Evolutionary conservation across 2,797 vertebrate genomes (phyloP).

Genomic region (Agapornis canus): DNA sequence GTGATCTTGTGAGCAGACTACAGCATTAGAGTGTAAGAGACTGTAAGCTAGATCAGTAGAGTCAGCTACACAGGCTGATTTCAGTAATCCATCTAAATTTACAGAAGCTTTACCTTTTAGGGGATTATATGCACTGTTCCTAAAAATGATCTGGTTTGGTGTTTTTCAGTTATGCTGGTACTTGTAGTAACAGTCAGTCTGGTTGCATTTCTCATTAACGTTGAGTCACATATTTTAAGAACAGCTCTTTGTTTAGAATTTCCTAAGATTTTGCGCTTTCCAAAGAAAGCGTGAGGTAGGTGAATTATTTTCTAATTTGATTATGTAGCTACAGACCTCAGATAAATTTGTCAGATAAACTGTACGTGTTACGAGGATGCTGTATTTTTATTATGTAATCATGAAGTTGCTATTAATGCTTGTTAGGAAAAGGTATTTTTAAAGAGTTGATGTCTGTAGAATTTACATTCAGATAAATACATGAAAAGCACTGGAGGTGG

Average conservation of each 20-base stretch:
- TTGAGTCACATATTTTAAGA: constrained; percentile 37
- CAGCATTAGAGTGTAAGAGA: neutral
- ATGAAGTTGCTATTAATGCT: neutral
- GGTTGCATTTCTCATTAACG: constrained; percentile 10
- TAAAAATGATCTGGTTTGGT: neutral
- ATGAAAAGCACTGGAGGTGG: neutral
- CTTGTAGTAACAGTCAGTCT: neutral
- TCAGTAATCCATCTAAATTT: neutral
- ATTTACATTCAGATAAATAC: neutral
- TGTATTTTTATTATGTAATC: constrained; percentile 31
- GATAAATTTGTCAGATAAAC: constrained; percentile 26
- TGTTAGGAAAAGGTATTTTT: constrained; percentile 3
- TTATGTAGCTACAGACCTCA: neutral
- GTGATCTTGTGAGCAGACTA: neutral
- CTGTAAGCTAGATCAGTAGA: neutral
- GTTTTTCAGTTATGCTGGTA: neutral
- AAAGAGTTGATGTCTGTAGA: neutral
- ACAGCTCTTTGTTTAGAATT: constrained; percentile 34
- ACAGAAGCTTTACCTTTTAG: constrained; percentile 15
- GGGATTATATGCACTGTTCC: neutral
- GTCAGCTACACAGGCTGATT: neutral
- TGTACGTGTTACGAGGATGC: neutral
- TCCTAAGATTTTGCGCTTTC: constrained; percentile 11
- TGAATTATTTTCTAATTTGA: constrained; percentile 26
- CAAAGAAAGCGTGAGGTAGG: constrained; percentile 1